Base-by-base conservation (phyloP, 2,113 vertebrate genomes). In the Hemichromis elongatus region DNA sequence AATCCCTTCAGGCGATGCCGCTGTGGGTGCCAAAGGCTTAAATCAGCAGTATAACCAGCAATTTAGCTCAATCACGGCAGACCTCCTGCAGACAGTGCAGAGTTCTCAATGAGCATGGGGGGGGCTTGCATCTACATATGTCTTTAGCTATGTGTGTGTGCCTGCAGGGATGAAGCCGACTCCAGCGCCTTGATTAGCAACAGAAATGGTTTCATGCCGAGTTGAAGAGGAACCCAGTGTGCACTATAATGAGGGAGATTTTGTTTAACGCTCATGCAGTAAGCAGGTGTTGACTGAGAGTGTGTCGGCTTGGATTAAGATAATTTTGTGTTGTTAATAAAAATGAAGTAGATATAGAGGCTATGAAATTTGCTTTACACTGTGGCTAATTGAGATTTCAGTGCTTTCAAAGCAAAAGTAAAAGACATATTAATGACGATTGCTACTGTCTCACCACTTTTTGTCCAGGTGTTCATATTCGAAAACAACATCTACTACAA, bases 401-500 rank as follows among this genome's bases (percentile, higher is more conserved):
- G 26, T 56, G 26, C 19, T 19, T 10, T 14, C 35, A 9, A 13
- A 9, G 18, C 30, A 28, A 4, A 28, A 33, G 26, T 42, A 13
- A 30, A 79, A 21, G 13, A 45, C 57, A 75, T 13, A 73, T 12
- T 70, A 53, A 82, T 21, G 47, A 37, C 28, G 18, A 42, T 47
- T 28, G 11, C 11, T n/a, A 16, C 7, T 11, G 7, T 45, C 88
- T 63, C 75, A 37, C 14, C 6, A 37, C n/a, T 82, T 40, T 88
- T 55, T 78, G 11, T 82, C 79, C 93, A 99, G 99, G 97, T 99
- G 89, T 99, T 98, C 94, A 98, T 99, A 92, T 99, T 99, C 92
- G 98, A 99, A 94, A 99, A 99, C 95, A 99, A 99, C 94, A 99
- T 99, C 94, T 99, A 98, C 96, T 99, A 99, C 95, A 97, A 97